These are phyloP conservation scores for Heliconius cydno DNA, from an alignment of 2,888 invertebrate genomes.

Conservation along the genomic window DNA sequence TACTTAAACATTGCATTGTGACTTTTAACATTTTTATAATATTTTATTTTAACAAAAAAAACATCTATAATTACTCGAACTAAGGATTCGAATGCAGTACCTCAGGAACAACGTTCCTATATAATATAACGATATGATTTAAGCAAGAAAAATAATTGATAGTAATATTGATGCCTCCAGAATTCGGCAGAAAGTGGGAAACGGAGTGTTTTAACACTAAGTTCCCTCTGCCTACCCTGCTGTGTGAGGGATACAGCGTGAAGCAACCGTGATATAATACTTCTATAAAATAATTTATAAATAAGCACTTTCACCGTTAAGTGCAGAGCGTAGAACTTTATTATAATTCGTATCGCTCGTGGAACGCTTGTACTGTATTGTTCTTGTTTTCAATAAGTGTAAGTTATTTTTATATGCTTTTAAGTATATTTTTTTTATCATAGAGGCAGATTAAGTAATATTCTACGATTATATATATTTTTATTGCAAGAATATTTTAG, in stretches of 20 bases:
- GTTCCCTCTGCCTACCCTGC: no score
- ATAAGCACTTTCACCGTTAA: constrained; percentile 24
- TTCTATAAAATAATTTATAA: neutral
- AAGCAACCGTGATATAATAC: constrained; percentile 8
- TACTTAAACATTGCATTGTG: no score
- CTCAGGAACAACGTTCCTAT: neutral
- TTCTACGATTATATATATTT: no score
- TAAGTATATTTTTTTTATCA: neutral
- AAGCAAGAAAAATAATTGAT: neutral
- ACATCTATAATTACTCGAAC: no score
- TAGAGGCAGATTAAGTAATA: neutral
- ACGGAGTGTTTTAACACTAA: no score
- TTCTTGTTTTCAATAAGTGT: constrained; percentile 19
- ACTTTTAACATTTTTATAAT: no score
- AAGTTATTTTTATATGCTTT: neutral
- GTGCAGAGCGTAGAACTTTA: constrained; percentile 14
- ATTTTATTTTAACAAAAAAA: no score
- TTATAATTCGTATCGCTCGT: constrained; percentile 23
- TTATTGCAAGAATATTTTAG: no score
- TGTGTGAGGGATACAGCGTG: no score
- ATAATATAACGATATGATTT: neutral
- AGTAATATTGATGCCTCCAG: no score
- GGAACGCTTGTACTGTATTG: constrained; percentile 5
- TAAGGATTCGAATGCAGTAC: no score
- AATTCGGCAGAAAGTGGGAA: no score